Base-by-base conservation (phyloP, 2,888 invertebrate species). In the Xanthia togata region DNA sequence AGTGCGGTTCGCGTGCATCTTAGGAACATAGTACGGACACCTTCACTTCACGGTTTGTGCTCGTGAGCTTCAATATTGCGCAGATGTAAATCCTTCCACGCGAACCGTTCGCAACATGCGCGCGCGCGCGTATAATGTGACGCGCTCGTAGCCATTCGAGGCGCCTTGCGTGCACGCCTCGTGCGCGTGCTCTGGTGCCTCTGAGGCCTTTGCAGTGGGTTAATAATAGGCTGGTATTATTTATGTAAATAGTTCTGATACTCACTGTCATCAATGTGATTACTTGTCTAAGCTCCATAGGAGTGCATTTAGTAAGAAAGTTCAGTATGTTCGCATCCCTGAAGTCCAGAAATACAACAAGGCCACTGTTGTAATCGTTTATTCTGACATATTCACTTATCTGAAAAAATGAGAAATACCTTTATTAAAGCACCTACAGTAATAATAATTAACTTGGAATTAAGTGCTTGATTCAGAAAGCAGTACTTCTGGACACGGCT, bases 191-290 rank as follows among this genome's bases (percentile, higher is more conserved):
- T 2, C 31, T 31, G 31, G 31, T 31, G 31, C 31, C 2, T 1
- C 1, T 2, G 41, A 44, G 41, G 41, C 41, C 41, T 44, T 44
- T 44, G 12, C 44, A 44, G 12, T 44, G 12, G 44, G 12, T 12
- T 14, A 44, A 44, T 14, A 14, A 4, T 4, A 14, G 12, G 44
- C 44, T 44, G 4, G 14, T 44, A 44, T 44, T 44, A 44, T 44
- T 23, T 50, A n/a, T 1, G 5, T 53, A 23, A 26, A 20, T 26
- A 26, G 20, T 35, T 47, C 0, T 4, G 6, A 59, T 73, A 89
- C 92, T 91, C 70, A 93, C 93, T 0, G 90, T 90, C 14, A 89
- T 80, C 57, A 94, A 83, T 0, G 88, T 83, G 5, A 91, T 41
- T 0, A 86, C 71, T 75, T 93, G 89, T 9, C 86, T 87, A 0